Evolutionary conservation across 2,797 vertebrate species (phyloP).

Genomic region (Microctenopoma lineatum): DNA sequence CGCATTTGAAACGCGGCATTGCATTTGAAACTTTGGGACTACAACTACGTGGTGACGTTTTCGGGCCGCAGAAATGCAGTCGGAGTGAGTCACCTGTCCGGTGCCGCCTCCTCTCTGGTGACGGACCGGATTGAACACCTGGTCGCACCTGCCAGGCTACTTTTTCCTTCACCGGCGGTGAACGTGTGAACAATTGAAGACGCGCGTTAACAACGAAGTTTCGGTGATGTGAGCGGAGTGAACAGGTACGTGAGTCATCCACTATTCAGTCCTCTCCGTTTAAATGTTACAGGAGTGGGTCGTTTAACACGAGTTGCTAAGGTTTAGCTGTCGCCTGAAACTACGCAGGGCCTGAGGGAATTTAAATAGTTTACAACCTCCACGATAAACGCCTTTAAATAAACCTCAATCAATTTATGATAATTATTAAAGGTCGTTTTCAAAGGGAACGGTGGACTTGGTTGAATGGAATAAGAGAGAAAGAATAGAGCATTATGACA

Average conservation of each 20-base stretch:
- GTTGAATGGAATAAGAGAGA: too few relatives aligned
- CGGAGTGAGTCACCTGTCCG: constrained; percentile 38
- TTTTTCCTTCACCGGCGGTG: not conserved
- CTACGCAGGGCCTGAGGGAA: not conserved
- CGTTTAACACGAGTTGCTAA: not conserved
- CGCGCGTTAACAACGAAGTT: not conserved
- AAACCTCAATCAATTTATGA: too few relatives aligned
- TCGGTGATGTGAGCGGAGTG: constrained; percentile 3
- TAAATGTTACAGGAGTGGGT: not conserved
- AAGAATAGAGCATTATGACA: too few relatives aligned
- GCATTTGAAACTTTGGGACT: too few relatives aligned
- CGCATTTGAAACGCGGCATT: too few relatives aligned
- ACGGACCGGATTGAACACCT: not conserved
- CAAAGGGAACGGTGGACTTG: too few relatives aligned
- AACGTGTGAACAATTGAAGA: not conserved
- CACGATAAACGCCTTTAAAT: too few relatives aligned
- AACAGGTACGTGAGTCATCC: constrained; percentile 29
- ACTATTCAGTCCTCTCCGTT: rapidly evolving
- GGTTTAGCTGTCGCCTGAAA: constrained; percentile 16
- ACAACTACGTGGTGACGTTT: not conserved
- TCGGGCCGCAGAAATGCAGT: not conserved
- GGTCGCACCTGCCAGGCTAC: constrained; percentile 44
- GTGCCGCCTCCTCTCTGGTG: not conserved
- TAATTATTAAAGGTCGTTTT: too few relatives aligned
- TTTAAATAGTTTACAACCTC: too few relatives aligned